Evolutionary conservation across 1,140 invertebrate species (phyloP), one percentile per base, ranked within the genome.

Genomic region (Prorops nasuta): DNA sequence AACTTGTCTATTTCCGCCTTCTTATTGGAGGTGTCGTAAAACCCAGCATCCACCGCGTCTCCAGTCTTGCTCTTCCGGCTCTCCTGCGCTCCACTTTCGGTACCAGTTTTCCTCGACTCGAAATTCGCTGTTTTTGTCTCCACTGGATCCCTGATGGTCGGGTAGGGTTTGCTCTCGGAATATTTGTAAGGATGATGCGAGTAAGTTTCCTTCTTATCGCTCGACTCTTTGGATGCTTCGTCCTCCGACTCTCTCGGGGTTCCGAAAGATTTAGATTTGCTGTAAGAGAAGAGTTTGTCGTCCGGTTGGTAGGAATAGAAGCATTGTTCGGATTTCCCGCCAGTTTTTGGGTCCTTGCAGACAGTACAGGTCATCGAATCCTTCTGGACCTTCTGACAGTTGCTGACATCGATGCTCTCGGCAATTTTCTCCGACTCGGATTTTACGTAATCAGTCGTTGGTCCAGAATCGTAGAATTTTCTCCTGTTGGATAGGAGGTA

Each of bases 291-390:
- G 55, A 84, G 76, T 60, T 88, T 85, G 54, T 85, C 84, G 52
- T 82, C 81, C 0, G 87, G 86, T 51, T 84, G 78, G 8, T 82
- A 83, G 9, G 81, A 80, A 64, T 89, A 89, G 0, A 83, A 84
- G 60, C 87, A 89, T 34, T 85, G 83, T 73, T 89, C 86, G 48
- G 81, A 89, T 47, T 84, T 84, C 10, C 82, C 86, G n/a, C 85
- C 84, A 1, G 82, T 86, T 61, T 85, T 83, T 0, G 83, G 79
- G 61, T 89, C 81, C 59, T 83, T 82, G 61, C 88, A 90, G 1
- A 85, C 69, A 42, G 76, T 84, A 60, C 88, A 90, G 1, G 80
- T 79, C 81, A 85, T 84, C 2, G 82, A 82, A 57, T 86, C 82
- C 57, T 79, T 86, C 47, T 79, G 72, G 0, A 83, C 78, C 67